Percentiles rank a stretch among this genome's conserved stretches.
phyloP scores from a whole-genome alignment of 2,113 vertebrate species.

The Theristicus caerulescens region DNA sequence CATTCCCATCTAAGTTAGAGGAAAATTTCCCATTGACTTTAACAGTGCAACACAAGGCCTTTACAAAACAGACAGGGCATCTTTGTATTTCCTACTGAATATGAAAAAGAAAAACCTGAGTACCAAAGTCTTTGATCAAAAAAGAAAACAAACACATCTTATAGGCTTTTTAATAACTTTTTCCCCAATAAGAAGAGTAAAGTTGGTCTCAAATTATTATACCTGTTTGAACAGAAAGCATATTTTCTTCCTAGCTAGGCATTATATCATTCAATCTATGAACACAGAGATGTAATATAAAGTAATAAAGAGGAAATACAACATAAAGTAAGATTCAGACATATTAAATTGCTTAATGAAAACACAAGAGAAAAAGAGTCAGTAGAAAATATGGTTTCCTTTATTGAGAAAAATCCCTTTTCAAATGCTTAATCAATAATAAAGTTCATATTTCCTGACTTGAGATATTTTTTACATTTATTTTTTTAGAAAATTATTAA shows the following conservation, averaged over 20 bases:
- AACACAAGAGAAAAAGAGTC: conserved; percentile 52
- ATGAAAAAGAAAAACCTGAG: background rate
- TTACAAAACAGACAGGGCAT: conserved; percentile 20
- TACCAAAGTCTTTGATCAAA: conserved; percentile 27
- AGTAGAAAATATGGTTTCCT: conserved; percentile 37
- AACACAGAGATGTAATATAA: conserved; percentile 63
- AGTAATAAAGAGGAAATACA: conserved; percentile 71
- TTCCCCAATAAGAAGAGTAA: conserved; percentile 39
- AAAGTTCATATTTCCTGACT: conserved; percentile 41
- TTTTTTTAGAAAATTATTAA: conserved; percentile 28
- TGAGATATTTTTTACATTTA: background rate
- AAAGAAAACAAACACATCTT: background rate
- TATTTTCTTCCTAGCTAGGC: conserved; percentile 53
- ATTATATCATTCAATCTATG: conserved; percentile 59
- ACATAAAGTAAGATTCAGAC: conserved; percentile 59
- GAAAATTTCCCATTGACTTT: background rate
- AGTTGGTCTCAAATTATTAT: conserved; percentile 57
- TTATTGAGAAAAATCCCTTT: conserved; percentile 63
- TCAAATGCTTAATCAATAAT: conserved; percentile 66
- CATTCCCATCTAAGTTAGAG: background rate
- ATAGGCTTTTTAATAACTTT: conserved; percentile 30
- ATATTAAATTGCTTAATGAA: conserved; percentile 71
- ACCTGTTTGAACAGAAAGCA: conserved; percentile 58
- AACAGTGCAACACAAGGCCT: background rate
- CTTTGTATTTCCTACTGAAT: conserved; percentile 25